Base-by-base conservation (phyloP, 2,888 invertebrate genomes). In the Drosophila mulleri region DNA sequence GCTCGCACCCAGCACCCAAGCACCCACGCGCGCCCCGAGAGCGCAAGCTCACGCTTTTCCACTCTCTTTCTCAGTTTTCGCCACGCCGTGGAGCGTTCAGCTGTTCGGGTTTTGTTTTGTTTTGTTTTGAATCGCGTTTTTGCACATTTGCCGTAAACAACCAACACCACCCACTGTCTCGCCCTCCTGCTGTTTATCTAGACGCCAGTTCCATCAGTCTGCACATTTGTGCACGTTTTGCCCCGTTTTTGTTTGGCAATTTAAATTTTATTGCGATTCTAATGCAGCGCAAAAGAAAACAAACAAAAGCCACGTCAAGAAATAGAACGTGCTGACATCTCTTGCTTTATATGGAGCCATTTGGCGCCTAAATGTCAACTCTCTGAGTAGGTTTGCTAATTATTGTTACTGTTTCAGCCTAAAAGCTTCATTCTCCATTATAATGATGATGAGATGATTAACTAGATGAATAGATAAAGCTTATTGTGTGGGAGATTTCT, bases 21-120 rank as follows among this genome's bases (percentile, higher is more conserved):
- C 70, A 67, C 75, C 74, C 84, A 72, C 84, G 56, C 73, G 29
- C 60, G 59, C 45, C 44, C 45, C 42, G 63, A 67, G 65, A 69
- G 70, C 60, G 58, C 72, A 75, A 67, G 67, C 71, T 58, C 41
- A 35, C 23, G 16, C 67, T 48, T 65, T 45, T 64, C 23, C 48
- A 42, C 57, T 47, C 45, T 39, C 57, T 35, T 56, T 62, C 53
- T 39, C 53, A 48, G 57, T 23, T 45, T 26, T 42, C 29, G 45
- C n/a, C 23, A 29, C n/a, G 14, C 54, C 56, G 61, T 70, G 61
- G 52, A 29, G 60, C 53, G 23, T 56, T 48, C 67, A 84, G 84
- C 87, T 85, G 83, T 81, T 84, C 65, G 52, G 71, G 63, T 86
- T 80, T 71, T 83, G 80, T 83, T 80, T 84, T 84, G 84, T 86